Percentiles rank a stretch among this genome's conserved stretches.
Conservation (phyloP, 2,797 vertebrate genomes). For the Perodicticus potto region DNA sequence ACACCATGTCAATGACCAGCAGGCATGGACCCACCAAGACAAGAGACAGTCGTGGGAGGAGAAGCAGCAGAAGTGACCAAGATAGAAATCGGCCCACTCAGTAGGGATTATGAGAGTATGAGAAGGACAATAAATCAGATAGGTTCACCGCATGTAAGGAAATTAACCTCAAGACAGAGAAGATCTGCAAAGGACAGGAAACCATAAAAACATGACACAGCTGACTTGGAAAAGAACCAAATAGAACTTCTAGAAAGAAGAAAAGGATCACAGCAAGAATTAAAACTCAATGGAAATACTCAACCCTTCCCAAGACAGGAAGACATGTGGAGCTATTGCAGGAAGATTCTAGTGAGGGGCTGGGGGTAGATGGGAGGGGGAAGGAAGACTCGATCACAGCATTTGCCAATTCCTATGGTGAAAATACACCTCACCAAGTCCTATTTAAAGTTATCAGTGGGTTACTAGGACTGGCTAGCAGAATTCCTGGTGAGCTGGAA, state of each 20-base stretch:
- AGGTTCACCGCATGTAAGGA: not conserved
- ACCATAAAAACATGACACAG: not conserved
- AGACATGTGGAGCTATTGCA: accelerated
- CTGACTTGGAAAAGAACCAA: not conserved
- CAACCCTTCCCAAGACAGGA: not conserved
- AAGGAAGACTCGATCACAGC: not conserved
- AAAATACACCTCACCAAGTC: accelerated
- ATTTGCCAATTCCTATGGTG: accelerated
- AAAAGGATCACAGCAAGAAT: not conserved
- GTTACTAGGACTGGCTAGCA: not conserved
- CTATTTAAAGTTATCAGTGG: not conserved
- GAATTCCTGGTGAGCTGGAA: not conserved
- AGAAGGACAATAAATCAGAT: not conserved
- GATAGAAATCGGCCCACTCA: not conserved
- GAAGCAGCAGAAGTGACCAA: not conserved
- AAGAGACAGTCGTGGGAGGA: not conserved
- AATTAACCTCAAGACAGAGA: conserved; percentile 1
- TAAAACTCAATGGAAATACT: not conserved
- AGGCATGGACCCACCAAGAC: not conserved
- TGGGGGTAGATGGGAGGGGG: not conserved
- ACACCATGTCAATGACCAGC: not conserved
- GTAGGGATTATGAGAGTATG: not conserved
- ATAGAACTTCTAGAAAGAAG: conserved; percentile 48
- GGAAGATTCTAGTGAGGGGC: not conserved
- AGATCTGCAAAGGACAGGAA: conserved; percentile 38